A percentile compares a stretch with the other conserved stretches of the same genome.
Evolutionary conservation across 2,797 vertebrate species (phyloP).

Genomic region (Pitangus sulphuratus): DNA sequence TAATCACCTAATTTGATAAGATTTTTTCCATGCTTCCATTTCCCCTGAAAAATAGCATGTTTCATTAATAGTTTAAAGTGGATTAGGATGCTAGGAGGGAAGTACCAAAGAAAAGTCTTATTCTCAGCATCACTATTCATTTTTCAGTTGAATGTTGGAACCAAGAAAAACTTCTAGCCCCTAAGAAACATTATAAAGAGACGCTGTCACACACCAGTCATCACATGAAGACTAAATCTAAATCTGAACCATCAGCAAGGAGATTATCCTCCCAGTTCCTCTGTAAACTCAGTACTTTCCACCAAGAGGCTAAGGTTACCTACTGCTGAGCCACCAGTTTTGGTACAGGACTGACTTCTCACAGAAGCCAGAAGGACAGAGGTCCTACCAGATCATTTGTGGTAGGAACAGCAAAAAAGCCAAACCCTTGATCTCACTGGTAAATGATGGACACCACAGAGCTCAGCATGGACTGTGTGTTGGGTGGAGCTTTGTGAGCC

Average conservation of each 20-base stretch:
- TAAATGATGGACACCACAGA: not conserved
- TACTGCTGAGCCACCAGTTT: not conserved
- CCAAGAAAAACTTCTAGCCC: not conserved
- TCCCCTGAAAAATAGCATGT: not conserved
- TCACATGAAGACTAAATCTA: not conserved
- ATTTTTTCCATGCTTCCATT: not conserved
- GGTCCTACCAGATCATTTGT: not conserved
- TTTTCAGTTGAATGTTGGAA: not conserved
- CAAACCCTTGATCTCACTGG: rapidly evolving
- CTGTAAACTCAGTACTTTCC: not conserved
- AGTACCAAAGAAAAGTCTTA: not conserved
- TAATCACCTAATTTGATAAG: not conserved
- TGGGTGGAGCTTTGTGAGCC: not conserved
- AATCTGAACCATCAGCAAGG: not conserved
- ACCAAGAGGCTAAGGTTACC: not conserved
- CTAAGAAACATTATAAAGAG: not conserved
- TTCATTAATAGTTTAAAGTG: not conserved
- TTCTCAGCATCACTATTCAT: not conserved
- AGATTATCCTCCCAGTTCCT: not conserved
- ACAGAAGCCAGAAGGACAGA: not conserved
- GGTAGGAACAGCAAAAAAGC: not conserved
- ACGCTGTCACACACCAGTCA: not conserved
- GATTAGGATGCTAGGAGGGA: not conserved
- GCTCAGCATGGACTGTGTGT: not conserved
- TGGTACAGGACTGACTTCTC: not conserved